Percentiles rank a stretch among this genome's conserved stretches.
Conservation (phyloP, 2,888 invertebrate genomes). For the Eupithecia vulgata region DNA sequence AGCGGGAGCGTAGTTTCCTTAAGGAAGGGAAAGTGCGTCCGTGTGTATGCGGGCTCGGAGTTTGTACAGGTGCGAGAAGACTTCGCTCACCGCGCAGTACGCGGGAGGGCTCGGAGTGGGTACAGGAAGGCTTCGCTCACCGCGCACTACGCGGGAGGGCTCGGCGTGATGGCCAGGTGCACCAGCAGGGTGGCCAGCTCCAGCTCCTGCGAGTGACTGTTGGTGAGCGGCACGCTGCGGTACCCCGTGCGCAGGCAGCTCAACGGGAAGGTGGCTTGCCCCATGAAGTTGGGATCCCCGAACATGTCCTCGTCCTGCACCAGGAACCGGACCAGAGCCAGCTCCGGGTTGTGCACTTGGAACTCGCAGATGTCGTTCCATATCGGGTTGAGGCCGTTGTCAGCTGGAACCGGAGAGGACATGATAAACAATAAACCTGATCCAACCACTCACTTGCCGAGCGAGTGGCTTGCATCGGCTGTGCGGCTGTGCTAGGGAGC, state of each 20-base stretch:
- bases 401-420: conserved; percentile 83
- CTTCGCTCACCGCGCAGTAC: too few relatives aligned
- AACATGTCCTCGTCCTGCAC: conserved; percentile 99
- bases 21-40: too few relatives aligned
- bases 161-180: conserved; percentile 72
- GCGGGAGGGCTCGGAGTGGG: too few relatives aligned
- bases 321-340: conserved; percentile 93
- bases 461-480: too few relatives aligned
- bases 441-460: too few relatives aligned
- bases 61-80: too few relatives aligned
- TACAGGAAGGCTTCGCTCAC: too few relatives aligned
- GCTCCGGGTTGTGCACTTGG: conserved; percentile 90
- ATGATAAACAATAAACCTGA: background rate
- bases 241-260: conserved; percentile 92
- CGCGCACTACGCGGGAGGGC: too few relatives aligned
- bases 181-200: conserved; percentile 96
- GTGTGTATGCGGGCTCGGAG: too few relatives aligned
- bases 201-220: conserved; percentile 95
- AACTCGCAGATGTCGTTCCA: conserved; percentile 96
- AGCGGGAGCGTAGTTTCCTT: too few relatives aligned
- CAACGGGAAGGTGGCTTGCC: conserved; percentile 97
- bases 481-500: too few relatives aligned
- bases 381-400: conserved; percentile 96
- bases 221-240: conserved; percentile 94
- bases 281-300: conserved; percentile 97